phyloP scores from a whole-genome alignment of 2,888 invertebrate genomes.

The Spisula subtruncata region DNA sequence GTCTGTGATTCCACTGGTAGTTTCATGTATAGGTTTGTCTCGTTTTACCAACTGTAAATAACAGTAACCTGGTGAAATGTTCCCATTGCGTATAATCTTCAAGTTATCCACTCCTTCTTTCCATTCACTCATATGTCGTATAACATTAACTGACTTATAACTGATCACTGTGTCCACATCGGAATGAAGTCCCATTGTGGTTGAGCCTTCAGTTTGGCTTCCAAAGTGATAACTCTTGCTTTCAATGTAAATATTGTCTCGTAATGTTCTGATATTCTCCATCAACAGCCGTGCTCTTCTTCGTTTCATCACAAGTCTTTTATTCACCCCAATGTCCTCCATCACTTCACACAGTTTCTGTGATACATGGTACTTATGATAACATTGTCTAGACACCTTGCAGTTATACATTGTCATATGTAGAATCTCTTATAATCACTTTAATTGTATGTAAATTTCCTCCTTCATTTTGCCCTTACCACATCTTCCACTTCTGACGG shows the following conservation, averaged over 20 bases:
- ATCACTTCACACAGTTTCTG: too few relatives aligned
- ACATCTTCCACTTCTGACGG: too few relatives aligned
- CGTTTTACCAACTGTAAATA: not conserved
- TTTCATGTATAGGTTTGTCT: not conserved
- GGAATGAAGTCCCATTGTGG: not conserved
- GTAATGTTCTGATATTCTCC: not conserved
- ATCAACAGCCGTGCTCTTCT: not conserved
- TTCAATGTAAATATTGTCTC: too few relatives aligned
- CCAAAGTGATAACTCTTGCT: not conserved
- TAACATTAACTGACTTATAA: not conserved
- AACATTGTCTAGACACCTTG: too few relatives aligned
- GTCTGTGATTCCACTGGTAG: not conserved
- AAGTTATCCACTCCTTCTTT: not conserved
- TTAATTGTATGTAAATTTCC: too few relatives aligned
- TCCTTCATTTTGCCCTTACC: too few relatives aligned
- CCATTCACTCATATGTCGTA: constrained; percentile 12
- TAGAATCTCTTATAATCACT: too few relatives aligned
- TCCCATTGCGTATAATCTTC: not conserved
- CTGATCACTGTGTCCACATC: not conserved
- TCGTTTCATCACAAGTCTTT: not conserved
- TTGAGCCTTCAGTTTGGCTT: constrained; percentile 19
- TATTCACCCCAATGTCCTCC: too few relatives aligned
- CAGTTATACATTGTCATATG: too few relatives aligned
- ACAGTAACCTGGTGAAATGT: constrained; percentile 20
- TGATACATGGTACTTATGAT: too few relatives aligned